Conservation (phyloP, 2,113 vertebrate species). For the Eudorcas thomsonii region DNA sequence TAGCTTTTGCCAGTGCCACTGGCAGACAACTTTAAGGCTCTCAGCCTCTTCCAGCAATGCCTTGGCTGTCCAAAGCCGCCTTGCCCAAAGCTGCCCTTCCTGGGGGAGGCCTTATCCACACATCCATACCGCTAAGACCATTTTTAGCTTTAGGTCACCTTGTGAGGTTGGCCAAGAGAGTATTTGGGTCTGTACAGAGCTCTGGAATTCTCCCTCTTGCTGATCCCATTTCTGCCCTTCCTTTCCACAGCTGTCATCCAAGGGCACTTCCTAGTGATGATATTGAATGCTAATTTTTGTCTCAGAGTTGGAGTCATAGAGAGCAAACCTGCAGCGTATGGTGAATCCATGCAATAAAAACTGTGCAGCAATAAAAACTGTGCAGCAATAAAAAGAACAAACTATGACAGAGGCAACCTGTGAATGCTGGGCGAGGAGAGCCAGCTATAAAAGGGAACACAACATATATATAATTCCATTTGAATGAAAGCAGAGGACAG, state of each 20-base stretch:
- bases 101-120: neutral
- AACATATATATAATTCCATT: neutral
- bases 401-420: neutral
- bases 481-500: neutral
- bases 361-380: accelerated
- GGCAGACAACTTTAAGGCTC: neutral
- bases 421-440: neutral
- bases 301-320: neutral
- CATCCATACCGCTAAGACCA: neutral
- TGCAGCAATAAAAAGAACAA: neutral
- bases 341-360: neutral
- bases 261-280: neutral
- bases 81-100: neutral
- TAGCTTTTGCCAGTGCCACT: neutral
- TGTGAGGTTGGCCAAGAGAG: neutral
- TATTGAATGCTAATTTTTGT: neutral
- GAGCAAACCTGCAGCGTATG: neutral
- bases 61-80: neutral
- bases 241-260: neutral
- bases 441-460: neutral
- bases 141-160: neutral
- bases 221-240: neutral
- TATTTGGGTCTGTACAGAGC: neutral
- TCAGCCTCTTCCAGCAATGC: neutral
- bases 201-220: neutral